Conservation (phyloP, 2,113 vertebrate genomes). For the Callopanchax toddi region DNA sequence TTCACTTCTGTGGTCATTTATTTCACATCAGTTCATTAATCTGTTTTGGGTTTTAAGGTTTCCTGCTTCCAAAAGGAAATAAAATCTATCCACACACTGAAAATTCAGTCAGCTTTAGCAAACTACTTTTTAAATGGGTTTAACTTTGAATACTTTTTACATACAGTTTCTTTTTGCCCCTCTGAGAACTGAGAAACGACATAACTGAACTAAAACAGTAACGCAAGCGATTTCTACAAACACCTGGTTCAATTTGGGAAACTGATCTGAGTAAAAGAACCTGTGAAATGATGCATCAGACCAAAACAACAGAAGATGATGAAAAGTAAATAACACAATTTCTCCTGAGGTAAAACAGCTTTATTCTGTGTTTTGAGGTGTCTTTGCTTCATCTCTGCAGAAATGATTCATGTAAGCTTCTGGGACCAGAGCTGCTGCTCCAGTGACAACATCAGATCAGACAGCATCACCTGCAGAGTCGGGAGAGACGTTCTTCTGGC, state of each 20-base stretch:
- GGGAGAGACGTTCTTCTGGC: too few relatives aligned
- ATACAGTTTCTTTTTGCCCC: not conserved
- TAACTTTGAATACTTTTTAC: too few relatives aligned
- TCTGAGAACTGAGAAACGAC: not conserved
- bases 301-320: not conserved
- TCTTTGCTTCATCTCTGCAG: not conserved
- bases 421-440: not conserved
- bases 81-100: too few relatives aligned
- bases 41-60: too few relatives aligned
- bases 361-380: not conserved
- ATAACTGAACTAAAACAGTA: not conserved
- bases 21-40: too few relatives aligned
- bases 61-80: too few relatives aligned
- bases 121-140: too few relatives aligned
- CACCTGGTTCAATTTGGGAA: not conserved
- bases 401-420: not conserved
- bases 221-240: not conserved
- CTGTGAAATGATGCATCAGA: not conserved
- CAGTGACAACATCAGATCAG: not conserved
- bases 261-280: not conserved
- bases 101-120: too few relatives aligned
- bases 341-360: not conserved
- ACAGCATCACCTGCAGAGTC: too few relatives aligned
- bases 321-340: not conserved
- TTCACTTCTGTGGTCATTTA: too few relatives aligned